Evolutionary conservation across 2,797 vertebrate species (phyloP).

Genomic region (Rousettus madagascariensis): DNA sequence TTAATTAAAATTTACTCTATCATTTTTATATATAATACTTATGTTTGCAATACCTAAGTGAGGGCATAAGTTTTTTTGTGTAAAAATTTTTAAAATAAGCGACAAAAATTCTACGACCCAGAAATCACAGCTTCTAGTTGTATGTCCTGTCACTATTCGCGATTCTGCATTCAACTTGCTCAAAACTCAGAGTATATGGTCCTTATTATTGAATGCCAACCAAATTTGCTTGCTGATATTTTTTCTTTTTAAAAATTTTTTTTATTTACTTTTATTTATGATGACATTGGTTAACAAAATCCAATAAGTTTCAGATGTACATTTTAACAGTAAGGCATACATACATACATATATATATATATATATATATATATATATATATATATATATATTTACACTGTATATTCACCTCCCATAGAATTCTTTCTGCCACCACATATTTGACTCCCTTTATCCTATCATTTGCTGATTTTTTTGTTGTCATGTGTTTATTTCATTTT

Average conservation of each 20-base stretch:
- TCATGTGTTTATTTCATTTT: neutral
- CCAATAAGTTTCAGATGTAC: too few relatives aligned
- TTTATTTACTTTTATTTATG: too few relatives aligned
- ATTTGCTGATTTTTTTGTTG: neutral
- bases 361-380: too few relatives aligned
- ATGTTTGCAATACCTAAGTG: neutral
- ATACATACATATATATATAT: too few relatives aligned
- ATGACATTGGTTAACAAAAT: too few relatives aligned
- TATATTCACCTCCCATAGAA: too few relatives aligned
- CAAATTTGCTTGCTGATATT: neutral
- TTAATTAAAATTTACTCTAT: neutral
- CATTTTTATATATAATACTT: neutral
- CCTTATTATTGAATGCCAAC: neutral
- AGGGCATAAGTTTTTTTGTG: neutral
- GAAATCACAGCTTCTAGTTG: neutral
- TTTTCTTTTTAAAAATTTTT: too few relatives aligned
- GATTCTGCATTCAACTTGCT: neutral
- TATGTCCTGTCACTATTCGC: neutral
- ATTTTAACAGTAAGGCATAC: too few relatives aligned
- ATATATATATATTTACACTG: too few relatives aligned
- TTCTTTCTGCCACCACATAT: too few relatives aligned
- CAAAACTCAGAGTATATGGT: neutral
- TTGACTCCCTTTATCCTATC: too few relatives aligned
- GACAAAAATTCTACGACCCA: neutral
- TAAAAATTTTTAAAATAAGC: neutral